phyloP scores from a whole-genome alignment of 1,140 invertebrate genomes.

The Drosophila leontia region DNA sequence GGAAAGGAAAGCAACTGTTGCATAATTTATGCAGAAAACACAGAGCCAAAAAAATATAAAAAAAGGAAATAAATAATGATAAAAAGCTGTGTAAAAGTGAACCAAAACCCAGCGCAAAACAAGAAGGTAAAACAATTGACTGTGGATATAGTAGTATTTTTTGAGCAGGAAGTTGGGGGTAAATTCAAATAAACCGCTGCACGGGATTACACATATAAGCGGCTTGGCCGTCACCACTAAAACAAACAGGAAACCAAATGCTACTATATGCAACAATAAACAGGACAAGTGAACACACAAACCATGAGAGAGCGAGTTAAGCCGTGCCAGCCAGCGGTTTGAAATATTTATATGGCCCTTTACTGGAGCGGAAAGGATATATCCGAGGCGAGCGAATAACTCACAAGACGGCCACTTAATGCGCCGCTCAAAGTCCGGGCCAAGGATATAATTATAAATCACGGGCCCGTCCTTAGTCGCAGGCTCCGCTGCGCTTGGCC shows the following conservation, averaged over 20 bases:
- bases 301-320: slow-evolving; percentile 31
- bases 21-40: slow-evolving; percentile 8
- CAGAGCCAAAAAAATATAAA: not conserved
- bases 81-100: slow-evolving; percentile 15
- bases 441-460: slow-evolving; percentile 67
- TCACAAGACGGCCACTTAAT: slow-evolving; percentile 46
- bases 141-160: slow-evolving; percentile 14
- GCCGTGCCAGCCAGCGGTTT: slow-evolving; percentile 40
- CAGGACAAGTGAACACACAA: slow-evolving; percentile 21
- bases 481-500: slow-evolving; percentile 52
- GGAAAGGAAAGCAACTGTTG: slow-evolving; percentile 13
- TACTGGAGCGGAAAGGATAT: slow-evolving; percentile 52
- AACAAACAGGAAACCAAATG: slow-evolving; percentile 38
- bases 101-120: slow-evolving; percentile 13
- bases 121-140: slow-evolving; percentile 48
- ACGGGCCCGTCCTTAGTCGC: slow-evolving; percentile 35
- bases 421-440: slow-evolving; percentile 29
- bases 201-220: slow-evolving; percentile 68
- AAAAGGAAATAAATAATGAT: not conserved
- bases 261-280: slow-evolving; percentile 42
- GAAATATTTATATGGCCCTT: slow-evolving; percentile 62
- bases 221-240: slow-evolving; percentile 55
- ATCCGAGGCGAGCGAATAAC: slow-evolving; percentile 51
- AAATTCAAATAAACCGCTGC: slow-evolving; percentile 66
- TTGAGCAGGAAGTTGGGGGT: slow-evolving; percentile 7